Evolutionary conservation across 2,888 invertebrate species (phyloP).

Genomic region (Leptogaster cylindrica): DNA sequence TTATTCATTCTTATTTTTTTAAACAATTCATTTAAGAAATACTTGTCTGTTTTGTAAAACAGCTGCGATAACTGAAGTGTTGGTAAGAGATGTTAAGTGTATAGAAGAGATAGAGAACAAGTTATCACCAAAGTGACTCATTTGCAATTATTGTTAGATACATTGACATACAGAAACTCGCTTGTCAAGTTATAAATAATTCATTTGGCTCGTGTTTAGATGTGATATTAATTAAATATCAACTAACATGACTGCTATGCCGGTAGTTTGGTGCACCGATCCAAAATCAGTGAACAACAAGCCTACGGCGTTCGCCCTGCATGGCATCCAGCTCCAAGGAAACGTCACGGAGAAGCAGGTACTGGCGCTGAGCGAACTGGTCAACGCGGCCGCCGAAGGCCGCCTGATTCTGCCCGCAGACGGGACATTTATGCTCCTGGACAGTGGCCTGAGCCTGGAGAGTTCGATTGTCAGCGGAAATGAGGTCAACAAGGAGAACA

Average conservation of each 20-base stretch:
- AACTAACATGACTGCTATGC: conserved; percentile 59
- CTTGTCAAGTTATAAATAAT: conserved; percentile 19
- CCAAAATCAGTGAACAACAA: conserved; percentile 62
- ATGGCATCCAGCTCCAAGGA: conserved; percentile 62
- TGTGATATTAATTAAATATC: conserved; percentile 26
- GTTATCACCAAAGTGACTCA: too few species aligned
- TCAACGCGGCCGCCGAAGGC: conserved; percentile 62
- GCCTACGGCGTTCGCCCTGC: conserved; percentile 61
- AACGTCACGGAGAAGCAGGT: conserved; percentile 62
- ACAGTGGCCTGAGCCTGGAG: conserved; percentile 61
- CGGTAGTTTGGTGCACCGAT: conserved; percentile 63
- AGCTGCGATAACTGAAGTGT: conserved; percentile 4
- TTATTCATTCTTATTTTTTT: conserved; percentile 30
- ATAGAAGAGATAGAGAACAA: too few species aligned
- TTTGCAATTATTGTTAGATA: not conserved
- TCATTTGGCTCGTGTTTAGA: conserved; percentile 16
- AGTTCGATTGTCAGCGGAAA: conserved; percentile 57
- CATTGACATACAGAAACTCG: too few species aligned
- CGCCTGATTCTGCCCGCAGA: conserved; percentile 61
- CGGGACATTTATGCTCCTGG: conserved; percentile 60
- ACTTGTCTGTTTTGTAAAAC: not conserved
- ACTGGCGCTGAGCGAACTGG: conserved; percentile 58
- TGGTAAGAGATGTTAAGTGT: too few species aligned
- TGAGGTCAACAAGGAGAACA: conserved; percentile 7
- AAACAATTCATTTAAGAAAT: not conserved